Evolutionary conservation across 2,888 invertebrate genomes (phyloP).

Genomic region (Lithophane leautieri): DNA sequence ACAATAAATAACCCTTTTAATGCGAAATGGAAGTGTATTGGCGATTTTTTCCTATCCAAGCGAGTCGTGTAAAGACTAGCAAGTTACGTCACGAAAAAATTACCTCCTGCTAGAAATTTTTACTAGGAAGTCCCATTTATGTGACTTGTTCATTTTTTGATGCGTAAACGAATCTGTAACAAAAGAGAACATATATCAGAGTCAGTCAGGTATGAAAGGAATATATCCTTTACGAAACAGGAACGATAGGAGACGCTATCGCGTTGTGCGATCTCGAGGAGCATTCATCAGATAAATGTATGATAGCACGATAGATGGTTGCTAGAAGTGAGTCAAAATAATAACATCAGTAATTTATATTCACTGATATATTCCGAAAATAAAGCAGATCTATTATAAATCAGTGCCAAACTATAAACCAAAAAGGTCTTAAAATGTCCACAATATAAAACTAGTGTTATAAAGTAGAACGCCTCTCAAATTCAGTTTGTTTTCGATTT

Average conservation of each 20-base stretch:
- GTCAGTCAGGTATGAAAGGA: constrained; percentile 63
- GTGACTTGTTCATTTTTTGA: constrained; percentile 81
- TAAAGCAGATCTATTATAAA: not conserved
- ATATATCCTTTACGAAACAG: constrained; percentile 59
- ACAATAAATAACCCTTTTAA: constrained; percentile 74
- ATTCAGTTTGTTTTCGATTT: constrained; percentile 29
- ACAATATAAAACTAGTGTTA: constrained; percentile 9
- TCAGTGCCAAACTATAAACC: not conserved
- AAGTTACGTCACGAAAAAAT: constrained; percentile 63
- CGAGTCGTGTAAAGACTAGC: not conserved
- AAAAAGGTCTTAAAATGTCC: not conserved
- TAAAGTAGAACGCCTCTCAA: constrained; percentile 10
- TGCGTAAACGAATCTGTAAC: constrained; percentile 80
- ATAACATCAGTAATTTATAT: not conserved
- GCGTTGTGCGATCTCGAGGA: constrained; percentile 40
- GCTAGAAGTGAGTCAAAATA: constrained; percentile 29
- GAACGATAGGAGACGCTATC: constrained; percentile 34
- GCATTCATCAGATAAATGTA: constrained; percentile 44
- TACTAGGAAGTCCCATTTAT: constrained; percentile 79
- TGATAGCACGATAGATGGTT: constrained; percentile 20
- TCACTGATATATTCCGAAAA: constrained; percentile 9
- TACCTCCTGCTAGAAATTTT: constrained; percentile 78
- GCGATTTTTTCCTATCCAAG: constrained; percentile 12
- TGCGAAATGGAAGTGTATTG: constrained; percentile 63
- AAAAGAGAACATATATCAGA: constrained; percentile 73